Percentiles rank a stretch among this genome's conserved stretches.
These are phyloP conservation scores for Pelagia noctiluca DNA, from an alignment of 30 jellyfish, hydroid and myxozoan species.

Conservation along the genomic window DNA sequence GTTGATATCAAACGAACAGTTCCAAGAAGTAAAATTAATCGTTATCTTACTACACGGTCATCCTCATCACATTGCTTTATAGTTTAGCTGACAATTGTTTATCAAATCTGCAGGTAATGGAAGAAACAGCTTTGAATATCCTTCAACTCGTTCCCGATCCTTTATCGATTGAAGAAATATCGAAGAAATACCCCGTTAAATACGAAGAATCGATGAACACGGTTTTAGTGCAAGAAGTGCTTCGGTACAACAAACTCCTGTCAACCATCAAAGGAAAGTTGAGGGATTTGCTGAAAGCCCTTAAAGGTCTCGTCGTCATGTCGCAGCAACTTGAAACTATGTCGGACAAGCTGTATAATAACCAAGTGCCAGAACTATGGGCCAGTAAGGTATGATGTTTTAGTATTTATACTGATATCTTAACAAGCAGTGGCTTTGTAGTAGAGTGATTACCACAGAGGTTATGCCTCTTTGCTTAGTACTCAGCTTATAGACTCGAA, in stretches of 20 bases:
- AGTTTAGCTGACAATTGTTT: background rate
- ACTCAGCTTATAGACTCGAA: too few relatives aligned
- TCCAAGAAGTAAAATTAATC: too few relatives aligned
- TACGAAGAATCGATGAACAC: slow-evolving; percentile 98
- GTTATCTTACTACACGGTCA: too few relatives aligned
- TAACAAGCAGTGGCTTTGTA: background rate
- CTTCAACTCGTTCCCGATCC: slow-evolving; percentile 84
- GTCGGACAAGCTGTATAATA: slow-evolving; percentile 82
- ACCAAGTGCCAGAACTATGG: slow-evolving; percentile 95
- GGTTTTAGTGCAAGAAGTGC: slow-evolving; percentile 88
- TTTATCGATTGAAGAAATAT: slow-evolving; percentile 65
- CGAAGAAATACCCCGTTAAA: slow-evolving; percentile 85
- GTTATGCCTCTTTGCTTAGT: too few relatives aligned
- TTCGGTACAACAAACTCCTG: slow-evolving; percentile 84
- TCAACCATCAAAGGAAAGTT: slow-evolving; percentile 67
- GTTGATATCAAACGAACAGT: too few relatives aligned
- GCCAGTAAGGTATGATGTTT: slow-evolving; percentile 82
- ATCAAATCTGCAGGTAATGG: slow-evolving; percentile 66
- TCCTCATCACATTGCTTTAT: too few relatives aligned
- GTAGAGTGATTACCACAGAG: background rate
- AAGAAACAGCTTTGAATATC: slow-evolving; percentile 83
- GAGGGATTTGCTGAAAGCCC: slow-evolving; percentile 84
- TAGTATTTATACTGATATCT: background rate
- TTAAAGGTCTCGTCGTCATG: slow-evolving; percentile 95
- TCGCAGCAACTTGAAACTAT: slow-evolving; percentile 93